These are phyloP conservation scores for Parnassius apollo DNA, from an alignment of 2,888 invertebrate species.

Conservation along the genomic window DNA sequence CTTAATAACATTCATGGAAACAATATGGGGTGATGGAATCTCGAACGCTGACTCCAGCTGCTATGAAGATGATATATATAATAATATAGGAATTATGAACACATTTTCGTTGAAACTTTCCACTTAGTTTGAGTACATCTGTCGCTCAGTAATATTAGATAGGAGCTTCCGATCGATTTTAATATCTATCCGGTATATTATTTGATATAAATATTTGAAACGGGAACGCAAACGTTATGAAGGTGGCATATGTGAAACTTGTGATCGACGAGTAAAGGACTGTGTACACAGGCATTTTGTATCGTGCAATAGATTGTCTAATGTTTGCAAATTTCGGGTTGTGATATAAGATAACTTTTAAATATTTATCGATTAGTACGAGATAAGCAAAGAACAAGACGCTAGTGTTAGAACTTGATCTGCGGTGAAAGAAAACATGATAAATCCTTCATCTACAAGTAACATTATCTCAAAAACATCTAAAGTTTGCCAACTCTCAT, in stretches of 20 bases:
- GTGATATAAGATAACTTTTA: background rate
- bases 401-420: too few relatives aligned
- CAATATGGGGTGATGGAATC: too few relatives aligned
- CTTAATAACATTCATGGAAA: too few relatives aligned
- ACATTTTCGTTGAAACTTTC: conserved; percentile 4
- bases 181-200: conserved; percentile 59
- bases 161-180: conserved; percentile 53
- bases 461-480: too few relatives aligned
- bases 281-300: background rate
- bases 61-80: too few relatives aligned
- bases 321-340: background rate
- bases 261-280: conserved; percentile 9
- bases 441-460: too few relatives aligned
- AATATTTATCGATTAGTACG: background rate
- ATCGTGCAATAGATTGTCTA: background rate
- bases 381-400: background rate
- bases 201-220: conserved; percentile 55
- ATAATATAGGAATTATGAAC: background rate
- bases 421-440: too few relatives aligned
- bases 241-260: conserved; percentile 28
- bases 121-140: conserved; percentile 22
- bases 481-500: too few relatives aligned
- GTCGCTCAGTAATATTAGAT: conserved; percentile 39
- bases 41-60: too few relatives aligned
- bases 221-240: conserved; percentile 42